Evolutionary conservation across 2,888 invertebrate genomes (phyloP).

Genomic region (Icerya purchasi): DNA sequence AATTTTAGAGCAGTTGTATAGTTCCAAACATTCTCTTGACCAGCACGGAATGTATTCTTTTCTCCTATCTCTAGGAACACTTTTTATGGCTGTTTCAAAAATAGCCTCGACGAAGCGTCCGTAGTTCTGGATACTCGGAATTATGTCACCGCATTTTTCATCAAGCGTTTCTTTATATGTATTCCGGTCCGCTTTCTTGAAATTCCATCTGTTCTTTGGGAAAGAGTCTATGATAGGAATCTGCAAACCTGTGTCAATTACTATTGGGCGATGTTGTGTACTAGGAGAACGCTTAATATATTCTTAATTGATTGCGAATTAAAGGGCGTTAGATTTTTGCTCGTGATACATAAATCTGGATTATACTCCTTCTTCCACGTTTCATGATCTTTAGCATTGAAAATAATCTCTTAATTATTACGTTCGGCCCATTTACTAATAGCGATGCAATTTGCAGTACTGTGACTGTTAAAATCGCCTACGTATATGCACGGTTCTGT

Average conservation of each 20-base stretch:
- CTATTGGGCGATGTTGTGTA: not conserved
- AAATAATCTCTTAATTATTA: not conserved
- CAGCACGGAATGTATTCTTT: not conserved
- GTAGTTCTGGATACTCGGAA: not conserved
- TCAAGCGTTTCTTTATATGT: not conserved
- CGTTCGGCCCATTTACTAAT: not conserved
- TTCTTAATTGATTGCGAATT: not conserved
- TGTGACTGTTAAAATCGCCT: not conserved
- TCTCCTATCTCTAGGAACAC: not conserved
- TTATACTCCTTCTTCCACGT: not conserved
- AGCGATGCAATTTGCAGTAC: not conserved
- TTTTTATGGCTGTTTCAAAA: not conserved
- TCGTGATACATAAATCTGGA: too few relatives aligned
- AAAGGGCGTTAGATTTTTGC: too few relatives aligned
- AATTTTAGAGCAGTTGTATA: not conserved
- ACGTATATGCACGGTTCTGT: not conserved
- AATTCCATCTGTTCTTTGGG: not conserved
- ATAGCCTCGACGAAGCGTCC: not conserved
- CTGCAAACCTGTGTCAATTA: not conserved
- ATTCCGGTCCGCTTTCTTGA: not conserved
- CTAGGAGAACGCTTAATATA: not conserved
- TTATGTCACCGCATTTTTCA: not conserved
- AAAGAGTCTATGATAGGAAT: not conserved
- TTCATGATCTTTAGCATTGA: not conserved
- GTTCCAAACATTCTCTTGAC: not conserved